Evolutionary conservation across 2,888 invertebrate species (phyloP).

Genomic region (Mythimna pallens): DNA sequence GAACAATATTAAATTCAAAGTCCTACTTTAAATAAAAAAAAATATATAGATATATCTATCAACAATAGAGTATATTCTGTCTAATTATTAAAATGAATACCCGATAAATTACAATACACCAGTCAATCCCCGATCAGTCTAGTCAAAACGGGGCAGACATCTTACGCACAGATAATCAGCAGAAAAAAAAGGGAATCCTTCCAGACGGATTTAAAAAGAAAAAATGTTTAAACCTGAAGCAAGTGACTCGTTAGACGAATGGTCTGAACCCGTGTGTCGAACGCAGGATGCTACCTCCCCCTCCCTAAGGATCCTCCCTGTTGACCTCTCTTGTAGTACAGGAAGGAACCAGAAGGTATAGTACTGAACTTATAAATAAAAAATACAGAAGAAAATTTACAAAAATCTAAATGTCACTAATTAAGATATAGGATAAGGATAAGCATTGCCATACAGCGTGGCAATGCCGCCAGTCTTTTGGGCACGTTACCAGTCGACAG

Average conservation of each 20-base stretch:
- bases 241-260: constrained; percentile 82
- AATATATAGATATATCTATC: neutral
- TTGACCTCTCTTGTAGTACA: constrained; percentile 66
- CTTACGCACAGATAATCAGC: constrained; percentile 52
- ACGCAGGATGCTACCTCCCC: constrained; percentile 72
- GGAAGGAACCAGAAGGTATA: constrained; percentile 30
- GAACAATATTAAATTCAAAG: no score
- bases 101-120: neutral
- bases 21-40: no score
- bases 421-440: no score
- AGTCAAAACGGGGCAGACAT: constrained; percentile 23
- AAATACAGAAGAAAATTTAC: no score
- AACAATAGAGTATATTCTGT: neutral
- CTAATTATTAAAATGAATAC: neutral
- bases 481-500: no score
- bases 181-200: constrained; percentile 39
- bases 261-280: constrained; percentile 79
- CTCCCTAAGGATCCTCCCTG: constrained; percentile 51
- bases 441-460: no score
- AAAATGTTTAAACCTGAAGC: constrained; percentile 76
- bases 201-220: constrained; percentile 69
- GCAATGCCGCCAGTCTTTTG: no score
- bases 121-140: constrained; percentile 6
- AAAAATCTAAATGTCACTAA: no score
- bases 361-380: neutral